Evolutionary conservation across 2,888 invertebrate genomes (phyloP).

Genomic region (Saturnia japonica): DNA sequence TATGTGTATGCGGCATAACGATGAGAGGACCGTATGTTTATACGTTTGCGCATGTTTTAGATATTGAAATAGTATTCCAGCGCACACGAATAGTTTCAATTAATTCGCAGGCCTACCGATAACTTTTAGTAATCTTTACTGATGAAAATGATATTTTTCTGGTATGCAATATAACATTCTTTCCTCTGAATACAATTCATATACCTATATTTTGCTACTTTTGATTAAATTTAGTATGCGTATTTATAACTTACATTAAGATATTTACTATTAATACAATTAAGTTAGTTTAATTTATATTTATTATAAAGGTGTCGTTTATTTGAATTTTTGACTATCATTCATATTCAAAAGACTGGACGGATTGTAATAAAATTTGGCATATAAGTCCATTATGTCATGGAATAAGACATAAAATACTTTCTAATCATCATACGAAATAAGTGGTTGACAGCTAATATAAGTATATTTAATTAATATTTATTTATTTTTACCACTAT

Average conservation of each 20-base stretch:
- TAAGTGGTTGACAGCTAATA: too few species aligned
- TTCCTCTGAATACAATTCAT: background rate
- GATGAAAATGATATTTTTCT: slow-evolving; percentile 6
- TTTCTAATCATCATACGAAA: too few species aligned
- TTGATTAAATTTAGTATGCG: background rate
- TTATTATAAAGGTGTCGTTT: too few species aligned
- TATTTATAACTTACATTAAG: background rate
- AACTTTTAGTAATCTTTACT: slow-evolving; percentile 18
- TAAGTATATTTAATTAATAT: too few species aligned
- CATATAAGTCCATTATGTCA: too few species aligned
- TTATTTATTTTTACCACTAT: too few species aligned
- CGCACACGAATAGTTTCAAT: slow-evolving; percentile 55
- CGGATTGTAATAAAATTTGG: too few species aligned
- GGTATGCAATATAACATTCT: background rate
- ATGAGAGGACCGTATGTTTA: slow-evolving; percentile 71
- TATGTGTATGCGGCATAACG: slow-evolving; percentile 72
- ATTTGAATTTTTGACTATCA: background rate
- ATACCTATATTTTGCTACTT: background rate
- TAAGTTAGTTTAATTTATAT: too few species aligned
- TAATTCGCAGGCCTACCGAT: slow-evolving; percentile 46
- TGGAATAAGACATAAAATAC: too few species aligned
- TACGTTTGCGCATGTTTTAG: slow-evolving; percentile 73
- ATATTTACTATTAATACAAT: background rate
- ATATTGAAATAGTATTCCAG: slow-evolving; percentile 64
- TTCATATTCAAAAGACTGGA: background rate